Base-by-base conservation (phyloP, 1,140 invertebrate species). In the Rhopalosiphum maidis region DNA sequence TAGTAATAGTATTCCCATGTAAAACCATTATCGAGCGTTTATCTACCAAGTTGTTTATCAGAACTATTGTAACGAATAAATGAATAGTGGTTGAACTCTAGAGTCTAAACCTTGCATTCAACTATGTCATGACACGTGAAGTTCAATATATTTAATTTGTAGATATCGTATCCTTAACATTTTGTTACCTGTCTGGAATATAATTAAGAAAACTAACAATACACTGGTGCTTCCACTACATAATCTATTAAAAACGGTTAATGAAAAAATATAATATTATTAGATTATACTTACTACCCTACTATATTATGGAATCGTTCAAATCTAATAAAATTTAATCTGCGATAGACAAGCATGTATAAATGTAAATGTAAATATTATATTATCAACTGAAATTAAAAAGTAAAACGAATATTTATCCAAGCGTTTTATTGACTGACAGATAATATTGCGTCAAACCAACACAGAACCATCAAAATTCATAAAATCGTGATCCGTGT, bases 51-150 rank as follows among this genome's bases (percentile, higher is more conserved):
- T n/a, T n/a, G 4, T n/a, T n/a, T n/a, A n/a, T n/a, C 0, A 15
- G 15, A 15, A 77, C n/a, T 77, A n/a, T 77, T 15, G 15, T n/a
- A n/a, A 15, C n/a, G 60, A 77, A 77, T 77, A 77, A n/a, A 77
- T n/a, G n/a, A 77, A 35, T n/a, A n/a, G n/a, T 18, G 4, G n/a
- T 15, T 77, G 18, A 18, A 77, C 30, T 77, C 30, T n/a, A 15
- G 60, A 15, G 60, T n/a, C 41, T 41, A 41, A 41, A 41, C 41
- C 41, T 41, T 41, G 41, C 41, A 41, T 77, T 77, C 15, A 5
- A n/a, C 15, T 1, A 15, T 5, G 18, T 0, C 30, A 77, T 4
- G 30, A 4, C 15, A 18, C 18, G 4, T 0, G 4, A 1, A 77
- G n/a, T 77, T 15, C 15, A 77, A 77, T 77, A 30, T 6, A 77